These are phyloP conservation scores for Clarias batrachus DNA, from an alignment of 2,113 vertebrate genomes.

Conservation along the genomic window DNA sequence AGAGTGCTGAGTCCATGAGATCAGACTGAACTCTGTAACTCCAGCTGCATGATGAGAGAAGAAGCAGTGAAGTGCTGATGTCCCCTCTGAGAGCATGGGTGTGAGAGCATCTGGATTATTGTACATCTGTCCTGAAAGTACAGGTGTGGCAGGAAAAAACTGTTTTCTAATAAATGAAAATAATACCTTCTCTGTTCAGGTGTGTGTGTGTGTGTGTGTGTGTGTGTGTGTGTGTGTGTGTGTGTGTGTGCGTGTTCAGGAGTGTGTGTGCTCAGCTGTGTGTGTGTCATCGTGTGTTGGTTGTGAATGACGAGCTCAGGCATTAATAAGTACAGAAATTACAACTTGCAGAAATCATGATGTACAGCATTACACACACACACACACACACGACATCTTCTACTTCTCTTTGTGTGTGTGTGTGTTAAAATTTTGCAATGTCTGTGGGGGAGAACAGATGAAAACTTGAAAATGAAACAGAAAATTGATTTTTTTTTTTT, in stretches of 20 bases:
- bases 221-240: too few species aligned
- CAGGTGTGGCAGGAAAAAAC: too few species aligned
- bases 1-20: background rate
- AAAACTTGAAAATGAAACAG: slow-evolving; percentile 14
- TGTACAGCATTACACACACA: background rate
- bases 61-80: background rate
- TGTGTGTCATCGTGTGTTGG: background rate
- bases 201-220: too few species aligned
- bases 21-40: background rate
- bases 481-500: slow-evolving; percentile 18
- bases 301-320: too few species aligned
- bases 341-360: background rate
- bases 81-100: background rate
- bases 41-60: background rate
- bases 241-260: background rate
- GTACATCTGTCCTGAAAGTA: too few species aligned
- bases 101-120: too few species aligned
- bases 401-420: background rate
- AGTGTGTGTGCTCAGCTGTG: background rate
- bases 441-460: slow-evolving; percentile 1
- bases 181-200: background rate
- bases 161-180: background rate
- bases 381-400: background rate
- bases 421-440: background rate
- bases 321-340: background rate